Evolutionary conservation across 2,888 invertebrate genomes (phyloP).

Genomic region (Zygogramma bicolorata): DNA sequence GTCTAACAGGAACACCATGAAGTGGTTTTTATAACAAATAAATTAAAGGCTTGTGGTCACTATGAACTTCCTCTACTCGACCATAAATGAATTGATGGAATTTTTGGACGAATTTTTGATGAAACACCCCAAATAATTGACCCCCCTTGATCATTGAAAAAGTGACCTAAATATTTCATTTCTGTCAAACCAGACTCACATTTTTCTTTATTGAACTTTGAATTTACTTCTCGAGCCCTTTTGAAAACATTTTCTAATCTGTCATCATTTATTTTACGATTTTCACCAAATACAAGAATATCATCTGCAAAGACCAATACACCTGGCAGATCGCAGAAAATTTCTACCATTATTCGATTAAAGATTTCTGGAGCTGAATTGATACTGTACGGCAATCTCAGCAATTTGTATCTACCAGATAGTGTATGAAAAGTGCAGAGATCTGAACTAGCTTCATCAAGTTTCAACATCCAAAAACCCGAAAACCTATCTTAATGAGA

Average conservation of each 20-base stretch:
- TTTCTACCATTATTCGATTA: not conserved
- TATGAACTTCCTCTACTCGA: not conserved
- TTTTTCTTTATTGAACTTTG: slow-evolving; percentile 2
- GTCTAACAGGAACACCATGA: not conserved
- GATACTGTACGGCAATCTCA: not conserved
- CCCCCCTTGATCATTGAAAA: not conserved
- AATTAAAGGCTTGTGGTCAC: not conserved
- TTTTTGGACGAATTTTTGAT: too few species aligned
- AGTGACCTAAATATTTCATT: slow-evolving; percentile 17
- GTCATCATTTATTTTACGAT: not conserved
- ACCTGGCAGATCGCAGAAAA: not conserved
- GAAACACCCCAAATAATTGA: not conserved
- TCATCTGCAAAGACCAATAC: not conserved
- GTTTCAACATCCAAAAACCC: not conserved
- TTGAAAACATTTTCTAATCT: not conserved
- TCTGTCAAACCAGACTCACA: not conserved
- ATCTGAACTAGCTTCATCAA: not conserved
- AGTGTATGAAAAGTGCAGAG: not conserved
- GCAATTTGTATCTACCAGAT: slow-evolving; percentile 25
- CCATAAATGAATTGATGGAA: not conserved
- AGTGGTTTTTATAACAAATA: not conserved
- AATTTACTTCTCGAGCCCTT: not conserved
- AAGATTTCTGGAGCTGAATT: not conserved
- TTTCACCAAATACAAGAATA: not conserved
- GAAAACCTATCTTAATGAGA: not conserved